phyloP scores from a whole-genome alignment of 2,797 vertebrate genomes.

The Varecia variegata region DNA sequence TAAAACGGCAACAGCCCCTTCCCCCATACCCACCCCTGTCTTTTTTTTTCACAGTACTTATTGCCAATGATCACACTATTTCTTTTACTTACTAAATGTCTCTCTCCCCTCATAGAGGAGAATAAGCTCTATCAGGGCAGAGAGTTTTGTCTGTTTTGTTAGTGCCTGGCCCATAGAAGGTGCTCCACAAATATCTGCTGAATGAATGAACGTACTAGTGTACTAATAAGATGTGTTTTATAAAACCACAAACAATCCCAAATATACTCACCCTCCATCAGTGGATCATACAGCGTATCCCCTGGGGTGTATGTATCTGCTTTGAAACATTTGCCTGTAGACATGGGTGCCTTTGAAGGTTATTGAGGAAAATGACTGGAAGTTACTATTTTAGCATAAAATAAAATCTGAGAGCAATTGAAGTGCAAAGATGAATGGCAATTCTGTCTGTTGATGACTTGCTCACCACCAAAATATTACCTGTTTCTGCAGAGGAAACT shows the following conservation, averaged over 20 bases:
- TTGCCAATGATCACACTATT: neutral
- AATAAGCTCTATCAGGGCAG: neutral
- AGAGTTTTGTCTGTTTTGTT: neutral
- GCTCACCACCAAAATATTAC: neutral
- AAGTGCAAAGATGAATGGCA: neutral
- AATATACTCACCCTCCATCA: neutral
- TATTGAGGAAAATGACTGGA: neutral
- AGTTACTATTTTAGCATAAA: neutral
- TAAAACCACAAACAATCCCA: neutral
- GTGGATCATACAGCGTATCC: neutral
- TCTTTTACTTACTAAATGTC: neutral
- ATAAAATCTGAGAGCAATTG: neutral
- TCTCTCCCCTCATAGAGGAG: neutral
- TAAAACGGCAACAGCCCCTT: neutral
- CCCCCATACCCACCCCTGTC: neutral
- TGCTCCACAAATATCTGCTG: neutral
- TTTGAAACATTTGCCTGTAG: neutral
- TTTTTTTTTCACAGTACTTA: neutral
- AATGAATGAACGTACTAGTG: neutral
- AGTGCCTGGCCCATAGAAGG: neutral
- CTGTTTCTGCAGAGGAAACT: neutral
- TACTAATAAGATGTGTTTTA: neutral
- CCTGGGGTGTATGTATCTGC: neutral
- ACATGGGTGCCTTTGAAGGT: neutral
- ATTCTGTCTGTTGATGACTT: neutral